phyloP scores from a whole-genome alignment of 2,888 invertebrate genomes.

The Xestia sexstrigata region DNA sequence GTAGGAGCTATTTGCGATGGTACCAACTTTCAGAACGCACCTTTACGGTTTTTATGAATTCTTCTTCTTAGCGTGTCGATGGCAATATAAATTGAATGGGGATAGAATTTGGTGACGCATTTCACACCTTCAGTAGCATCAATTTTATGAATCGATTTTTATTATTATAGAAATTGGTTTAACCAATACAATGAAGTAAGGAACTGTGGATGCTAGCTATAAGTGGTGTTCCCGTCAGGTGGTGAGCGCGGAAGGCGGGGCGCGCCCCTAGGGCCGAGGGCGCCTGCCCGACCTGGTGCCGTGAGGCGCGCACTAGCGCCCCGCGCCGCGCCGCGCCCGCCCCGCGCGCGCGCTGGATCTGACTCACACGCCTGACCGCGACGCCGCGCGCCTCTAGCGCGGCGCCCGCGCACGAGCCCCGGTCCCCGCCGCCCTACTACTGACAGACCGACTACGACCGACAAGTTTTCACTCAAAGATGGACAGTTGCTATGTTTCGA shows the following conservation, averaged over 20 bases:
- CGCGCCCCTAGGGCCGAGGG: conserved; percentile 90
- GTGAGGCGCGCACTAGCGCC: conserved; percentile 83
- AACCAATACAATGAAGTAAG: not conserved
- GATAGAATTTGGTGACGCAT: not conserved
- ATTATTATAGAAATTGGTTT: not conserved
- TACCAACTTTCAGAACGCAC: not conserved
- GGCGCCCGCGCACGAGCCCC: conserved; percentile 52
- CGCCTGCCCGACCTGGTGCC: conserved; percentile 91
- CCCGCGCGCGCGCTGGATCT: conserved; percentile 74
- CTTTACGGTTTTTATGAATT: no score
- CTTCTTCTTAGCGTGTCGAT: not conserved
- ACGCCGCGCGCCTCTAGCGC: conserved; percentile 17
- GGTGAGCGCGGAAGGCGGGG: conserved; percentile 83
- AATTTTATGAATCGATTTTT: not conserved
- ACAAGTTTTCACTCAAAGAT: conserved; percentile 8
- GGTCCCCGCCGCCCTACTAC: conserved; percentile 1
- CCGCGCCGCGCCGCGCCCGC: conserved; percentile 60
- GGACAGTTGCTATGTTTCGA: not conserved
- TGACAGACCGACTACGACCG: not conserved
- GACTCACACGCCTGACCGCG: conserved; percentile 63
- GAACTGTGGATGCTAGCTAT: not conserved
- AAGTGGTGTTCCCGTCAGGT: conserved; percentile 69
- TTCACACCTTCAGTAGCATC: not conserved
- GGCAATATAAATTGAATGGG: not conserved
- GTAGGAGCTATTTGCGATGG: not conserved